Evolutionary conservation across 2,113 vertebrate species (phyloP).

Genomic region (Cathartes aura): DNA sequence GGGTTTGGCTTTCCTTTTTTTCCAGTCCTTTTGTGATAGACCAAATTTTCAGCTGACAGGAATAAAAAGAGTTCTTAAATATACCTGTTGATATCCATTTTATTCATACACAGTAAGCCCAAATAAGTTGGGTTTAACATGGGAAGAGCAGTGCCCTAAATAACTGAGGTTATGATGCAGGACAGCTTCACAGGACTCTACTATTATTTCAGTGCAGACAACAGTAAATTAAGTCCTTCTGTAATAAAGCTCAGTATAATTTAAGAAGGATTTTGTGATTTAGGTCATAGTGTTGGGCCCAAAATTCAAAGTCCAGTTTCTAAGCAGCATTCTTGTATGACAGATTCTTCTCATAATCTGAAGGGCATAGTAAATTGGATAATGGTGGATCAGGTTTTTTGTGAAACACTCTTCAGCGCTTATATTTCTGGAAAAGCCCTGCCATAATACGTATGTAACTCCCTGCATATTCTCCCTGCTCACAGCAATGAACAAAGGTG

Average conservation of each 20-base stretch:
- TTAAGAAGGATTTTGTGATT: neutral
- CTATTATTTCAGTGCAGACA: neutral
- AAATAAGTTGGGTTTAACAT: neutral
- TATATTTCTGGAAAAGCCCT: neutral
- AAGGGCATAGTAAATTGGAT: neutral
- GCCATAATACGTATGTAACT: neutral
- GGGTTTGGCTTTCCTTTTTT: neutral
- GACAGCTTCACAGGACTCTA: neutral
- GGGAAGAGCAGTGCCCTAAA: neutral
- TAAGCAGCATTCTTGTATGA: neutral
- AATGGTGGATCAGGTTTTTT: neutral
- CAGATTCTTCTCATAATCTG: neutral
- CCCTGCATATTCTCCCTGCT: neutral
- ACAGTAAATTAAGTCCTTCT: neutral
- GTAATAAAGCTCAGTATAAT: neutral
- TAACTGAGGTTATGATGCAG: neutral
- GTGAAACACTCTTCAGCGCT: neutral
- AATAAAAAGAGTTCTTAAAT: neutral
- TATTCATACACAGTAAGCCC: neutral
- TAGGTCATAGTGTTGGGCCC: neutral
- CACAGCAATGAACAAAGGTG: neutral
- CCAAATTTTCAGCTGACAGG: neutral
- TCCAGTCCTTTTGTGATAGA: neutral
- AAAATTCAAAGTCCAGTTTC: neutral
- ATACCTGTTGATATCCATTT: neutral